Conservation (phyloP, 2,888 invertebrate species). For the Tipula unca region DNA sequence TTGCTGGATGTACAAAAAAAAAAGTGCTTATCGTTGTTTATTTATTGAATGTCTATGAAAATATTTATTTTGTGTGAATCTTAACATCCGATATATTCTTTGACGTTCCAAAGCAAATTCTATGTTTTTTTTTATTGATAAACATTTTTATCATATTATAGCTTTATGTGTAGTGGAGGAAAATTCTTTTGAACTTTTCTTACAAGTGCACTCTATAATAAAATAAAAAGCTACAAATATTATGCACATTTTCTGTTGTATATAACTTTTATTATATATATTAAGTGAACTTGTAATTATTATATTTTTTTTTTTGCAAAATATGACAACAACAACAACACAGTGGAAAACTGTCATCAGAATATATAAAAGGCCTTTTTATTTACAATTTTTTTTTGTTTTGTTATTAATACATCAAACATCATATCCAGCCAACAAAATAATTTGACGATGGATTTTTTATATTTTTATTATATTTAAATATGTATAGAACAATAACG, state of each 20-base stretch:
- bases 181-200: not conserved
- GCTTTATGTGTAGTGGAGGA: not conserved
- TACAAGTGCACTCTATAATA: not conserved
- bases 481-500: not conserved
- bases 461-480: not conserved
- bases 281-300: too few relatives aligned
- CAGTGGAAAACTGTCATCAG: not conserved
- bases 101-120: not conserved
- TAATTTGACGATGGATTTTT: not conserved
- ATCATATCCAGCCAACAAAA: not conserved
- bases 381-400: not conserved
- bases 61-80: conserved; percentile 8
- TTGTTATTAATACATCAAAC: not conserved
- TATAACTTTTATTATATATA: too few relatives aligned
- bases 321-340: not conserved
- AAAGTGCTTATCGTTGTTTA: not conserved
- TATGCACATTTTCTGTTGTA: not conserved
- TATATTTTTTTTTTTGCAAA: not conserved
- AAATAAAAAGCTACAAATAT: not conserved
- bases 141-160: not conserved
- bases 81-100: not conserved
- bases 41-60: not conserved
- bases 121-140: not conserved
- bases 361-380: not conserved
- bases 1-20: not conserved